phyloP scores from a whole-genome alignment of 2,888 invertebrate species.

The Scelioninae gen. 1 region DNA sequence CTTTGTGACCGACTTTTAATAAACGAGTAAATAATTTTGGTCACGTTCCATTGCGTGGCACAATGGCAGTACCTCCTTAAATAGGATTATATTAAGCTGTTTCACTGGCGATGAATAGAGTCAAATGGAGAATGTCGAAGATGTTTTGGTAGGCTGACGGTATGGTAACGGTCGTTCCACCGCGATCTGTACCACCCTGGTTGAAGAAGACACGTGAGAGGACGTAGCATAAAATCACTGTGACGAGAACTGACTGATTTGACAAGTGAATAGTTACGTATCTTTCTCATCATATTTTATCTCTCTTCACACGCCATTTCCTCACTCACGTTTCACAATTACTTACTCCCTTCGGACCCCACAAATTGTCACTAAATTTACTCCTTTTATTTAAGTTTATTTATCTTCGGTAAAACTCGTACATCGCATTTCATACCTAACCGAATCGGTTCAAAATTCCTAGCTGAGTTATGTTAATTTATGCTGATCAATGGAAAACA shows the following conservation, averaged over 20 bases:
- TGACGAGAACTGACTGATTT: constrained; percentile 74
- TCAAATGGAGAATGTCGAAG: constrained; percentile 82
- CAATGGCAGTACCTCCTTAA: constrained; percentile 79
- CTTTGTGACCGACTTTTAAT: constrained; percentile 78
- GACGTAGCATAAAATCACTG: constrained; percentile 67
- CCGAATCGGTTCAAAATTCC: neutral
- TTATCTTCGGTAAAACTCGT: neutral
- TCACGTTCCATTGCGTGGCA: constrained; percentile 80
- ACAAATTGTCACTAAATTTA: constrained; percentile 53
- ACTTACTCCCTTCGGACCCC: constrained; percentile 32
- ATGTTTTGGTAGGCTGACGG: constrained; percentile 83
- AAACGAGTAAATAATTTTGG: constrained; percentile 84
- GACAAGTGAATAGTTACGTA: constrained; percentile 82
- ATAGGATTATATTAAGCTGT: constrained; percentile 85
- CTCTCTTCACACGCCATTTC: constrained; percentile 45
- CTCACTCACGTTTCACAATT: constrained; percentile 43
- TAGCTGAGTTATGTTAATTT: constrained; percentile 3
- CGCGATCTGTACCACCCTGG: constrained; percentile 73
- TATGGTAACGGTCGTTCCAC: constrained; percentile 67
- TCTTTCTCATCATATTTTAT: constrained; percentile 70
- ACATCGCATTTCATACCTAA: neutral
- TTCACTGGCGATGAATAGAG: constrained; percentile 82
- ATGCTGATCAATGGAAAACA: constrained; percentile 8
- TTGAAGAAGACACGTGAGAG: constrained; percentile 72
- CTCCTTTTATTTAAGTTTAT: neutral